These are phyloP conservation scores for Catharus fuscescens DNA, from an alignment of 2,113 vertebrate genomes.

Conservation along the genomic window DNA sequence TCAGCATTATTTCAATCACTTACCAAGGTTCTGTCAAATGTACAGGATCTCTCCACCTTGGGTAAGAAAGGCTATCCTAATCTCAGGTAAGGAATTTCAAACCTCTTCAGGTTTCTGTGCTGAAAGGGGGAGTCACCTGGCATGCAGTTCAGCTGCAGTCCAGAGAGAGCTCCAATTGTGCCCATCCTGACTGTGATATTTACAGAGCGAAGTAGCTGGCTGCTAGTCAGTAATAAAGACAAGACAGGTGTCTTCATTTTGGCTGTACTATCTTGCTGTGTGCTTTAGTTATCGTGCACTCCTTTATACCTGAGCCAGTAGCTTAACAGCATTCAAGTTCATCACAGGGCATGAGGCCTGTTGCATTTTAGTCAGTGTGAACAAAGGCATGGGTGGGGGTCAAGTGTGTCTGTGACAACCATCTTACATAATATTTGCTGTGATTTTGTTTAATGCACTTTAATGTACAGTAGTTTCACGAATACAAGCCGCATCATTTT, in stretches of 20 bases:
- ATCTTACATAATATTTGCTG: not conserved
- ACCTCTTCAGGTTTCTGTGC: not conserved
- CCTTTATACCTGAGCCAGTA: not conserved
- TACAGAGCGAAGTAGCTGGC: not conserved
- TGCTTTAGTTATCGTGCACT: not conserved
- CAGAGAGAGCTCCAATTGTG: not conserved
- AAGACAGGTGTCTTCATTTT: not conserved
- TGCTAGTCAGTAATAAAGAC: not conserved
- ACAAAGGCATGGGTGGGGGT: not conserved
- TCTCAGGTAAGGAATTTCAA: not conserved
- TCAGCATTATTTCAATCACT: not conserved
- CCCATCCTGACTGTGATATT: not conserved
- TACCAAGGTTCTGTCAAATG: not conserved
- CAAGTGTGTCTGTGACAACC: not conserved
- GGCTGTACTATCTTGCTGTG: not conserved
- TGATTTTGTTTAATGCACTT: not conserved
- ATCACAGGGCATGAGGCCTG: not conserved
- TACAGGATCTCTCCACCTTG: not conserved
- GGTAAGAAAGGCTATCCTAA: not conserved
- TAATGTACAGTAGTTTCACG: not conserved
- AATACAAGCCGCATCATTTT: too few relatives aligned
- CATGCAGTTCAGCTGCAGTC: not conserved
- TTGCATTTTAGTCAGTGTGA: not conserved
- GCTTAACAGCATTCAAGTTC: not conserved
- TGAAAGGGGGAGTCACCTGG: not conserved